Evolutionary conservation across 2,797 vertebrate species (phyloP).

Genomic region (Platyrinchus mystaceus): DNA sequence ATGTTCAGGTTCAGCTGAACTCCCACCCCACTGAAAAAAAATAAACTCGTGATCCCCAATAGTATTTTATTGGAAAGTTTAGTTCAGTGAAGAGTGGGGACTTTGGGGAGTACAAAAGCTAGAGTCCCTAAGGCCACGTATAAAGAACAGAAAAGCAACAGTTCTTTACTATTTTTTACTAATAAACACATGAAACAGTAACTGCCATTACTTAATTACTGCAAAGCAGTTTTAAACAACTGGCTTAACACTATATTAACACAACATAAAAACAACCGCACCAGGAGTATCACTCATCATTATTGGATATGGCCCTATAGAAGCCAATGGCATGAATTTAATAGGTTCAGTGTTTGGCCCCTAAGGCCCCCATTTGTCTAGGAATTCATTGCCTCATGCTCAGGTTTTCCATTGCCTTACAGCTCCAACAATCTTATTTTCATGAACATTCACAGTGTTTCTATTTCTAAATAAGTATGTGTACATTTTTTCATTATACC

Average conservation of each 20-base stretch:
- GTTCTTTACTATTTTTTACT: constrained; percentile 40
- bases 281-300: constrained; percentile 14
- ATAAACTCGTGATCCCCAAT: background rate
- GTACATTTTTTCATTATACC: background rate
- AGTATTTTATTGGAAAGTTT: constrained; percentile 39
- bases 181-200: constrained; percentile 55
- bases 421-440: background rate
- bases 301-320: constrained; percentile 20
- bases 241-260: constrained; percentile 66
- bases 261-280: constrained; percentile 54
- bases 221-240: constrained; percentile 66
- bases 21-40: background rate
- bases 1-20: constrained; percentile 21
- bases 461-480: background rate
- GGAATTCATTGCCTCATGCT: constrained; percentile 46
- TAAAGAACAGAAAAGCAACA: constrained; percentile 46
- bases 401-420: constrained; percentile 43
- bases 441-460: background rate
- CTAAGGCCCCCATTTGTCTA: background rate
- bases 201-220: constrained; percentile 59
- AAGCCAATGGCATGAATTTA: constrained; percentile 51
- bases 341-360: background rate
- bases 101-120: constrained; percentile 48
- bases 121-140: background rate
- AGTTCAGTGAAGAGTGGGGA: constrained; percentile 17